Conservation (phyloP, 2,113 vertebrate genomes). For the Microtus montanus region DNA sequence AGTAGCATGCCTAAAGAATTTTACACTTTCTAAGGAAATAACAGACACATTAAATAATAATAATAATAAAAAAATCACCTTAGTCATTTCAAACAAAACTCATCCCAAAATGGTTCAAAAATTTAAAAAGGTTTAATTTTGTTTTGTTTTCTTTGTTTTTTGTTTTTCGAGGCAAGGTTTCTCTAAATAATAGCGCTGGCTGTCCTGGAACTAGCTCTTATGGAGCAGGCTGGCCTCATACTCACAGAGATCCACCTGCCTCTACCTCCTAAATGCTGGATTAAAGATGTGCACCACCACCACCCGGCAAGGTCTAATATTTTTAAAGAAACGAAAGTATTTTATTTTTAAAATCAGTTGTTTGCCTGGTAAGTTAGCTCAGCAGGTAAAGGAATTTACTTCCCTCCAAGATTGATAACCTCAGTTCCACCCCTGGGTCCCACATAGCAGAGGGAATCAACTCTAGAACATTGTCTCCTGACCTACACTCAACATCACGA, state of each 20-base stretch:
- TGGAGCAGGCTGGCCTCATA: too few relatives aligned
- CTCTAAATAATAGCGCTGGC: too few relatives aligned
- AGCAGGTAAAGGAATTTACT: not conserved
- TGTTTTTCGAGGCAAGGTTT: too few relatives aligned
- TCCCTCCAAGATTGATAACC: not conserved
- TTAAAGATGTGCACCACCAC: too few relatives aligned
- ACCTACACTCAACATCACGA: not conserved
- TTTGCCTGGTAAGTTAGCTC: not conserved
- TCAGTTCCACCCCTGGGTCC: not conserved
- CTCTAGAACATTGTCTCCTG: not conserved
- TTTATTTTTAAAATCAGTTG: slow-evolving; percentile 50
- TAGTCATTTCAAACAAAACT: not conserved
- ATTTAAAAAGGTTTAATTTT: not conserved
- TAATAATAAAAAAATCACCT: not conserved
- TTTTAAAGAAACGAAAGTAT: not conserved
- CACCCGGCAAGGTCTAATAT: not conserved
- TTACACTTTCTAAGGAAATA: slow-evolving; percentile 27
- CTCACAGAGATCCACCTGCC: too few relatives aligned
- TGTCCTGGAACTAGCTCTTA: too few relatives aligned
- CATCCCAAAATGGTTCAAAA: not conserved
- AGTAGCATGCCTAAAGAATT: not conserved
- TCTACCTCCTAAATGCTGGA: too few relatives aligned
- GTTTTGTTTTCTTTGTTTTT: too few relatives aligned
- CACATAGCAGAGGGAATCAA: not conserved
- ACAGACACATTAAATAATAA: not conserved